Percentiles rank a stretch among this genome's conserved stretches.
These are phyloP conservation scores for Cancer borealis DNA, from an alignment of 2,888 invertebrate genomes.

Conservation along the genomic window DNA sequence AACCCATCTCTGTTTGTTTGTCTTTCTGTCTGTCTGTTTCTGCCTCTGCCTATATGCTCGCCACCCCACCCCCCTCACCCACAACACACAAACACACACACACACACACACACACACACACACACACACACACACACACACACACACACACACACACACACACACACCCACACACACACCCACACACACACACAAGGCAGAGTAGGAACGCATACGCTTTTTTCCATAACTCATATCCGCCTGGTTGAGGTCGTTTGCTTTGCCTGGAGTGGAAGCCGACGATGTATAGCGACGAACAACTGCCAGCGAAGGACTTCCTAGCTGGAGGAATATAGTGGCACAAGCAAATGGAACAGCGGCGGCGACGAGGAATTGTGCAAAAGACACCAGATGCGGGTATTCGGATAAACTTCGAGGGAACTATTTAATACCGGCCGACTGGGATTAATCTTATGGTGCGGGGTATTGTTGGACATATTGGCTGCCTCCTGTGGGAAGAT, in stretches of 20 bases:
- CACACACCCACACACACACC: conserved; percentile 26
- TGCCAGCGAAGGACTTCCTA: conserved; percentile 13
- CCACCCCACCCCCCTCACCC: no score
- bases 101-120: conserved; percentile 4
- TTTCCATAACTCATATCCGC: not conserved
- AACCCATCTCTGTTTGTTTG: not conserved
- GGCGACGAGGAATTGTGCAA: conserved; percentile 25
- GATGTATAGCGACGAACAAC: conserved; percentile 4
- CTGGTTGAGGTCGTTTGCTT: not conserved
- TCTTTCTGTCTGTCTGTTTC: conserved; percentile 30
- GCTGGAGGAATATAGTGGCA: not conserved
- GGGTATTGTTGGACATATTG: conserved; percentile 41
- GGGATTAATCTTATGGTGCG: conserved; percentile 43
- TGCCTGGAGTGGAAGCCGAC: not conserved
- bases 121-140: not conserved
- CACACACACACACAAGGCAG: not conserved
- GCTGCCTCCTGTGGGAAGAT: conserved; percentile 33
- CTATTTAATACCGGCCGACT: conserved; percentile 41
- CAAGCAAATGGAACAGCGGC: conserved; percentile 6
- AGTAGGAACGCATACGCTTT: not conserved
- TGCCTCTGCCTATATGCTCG: not conserved
- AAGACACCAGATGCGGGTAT: conserved; percentile 43
- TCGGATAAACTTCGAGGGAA: conserved; percentile 41
- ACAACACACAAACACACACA: not conserved
- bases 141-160: conserved; percentile 31